Conservation (phyloP, 92 coral and sea anemone species). For the Parazoanthus swiftii region DNA sequence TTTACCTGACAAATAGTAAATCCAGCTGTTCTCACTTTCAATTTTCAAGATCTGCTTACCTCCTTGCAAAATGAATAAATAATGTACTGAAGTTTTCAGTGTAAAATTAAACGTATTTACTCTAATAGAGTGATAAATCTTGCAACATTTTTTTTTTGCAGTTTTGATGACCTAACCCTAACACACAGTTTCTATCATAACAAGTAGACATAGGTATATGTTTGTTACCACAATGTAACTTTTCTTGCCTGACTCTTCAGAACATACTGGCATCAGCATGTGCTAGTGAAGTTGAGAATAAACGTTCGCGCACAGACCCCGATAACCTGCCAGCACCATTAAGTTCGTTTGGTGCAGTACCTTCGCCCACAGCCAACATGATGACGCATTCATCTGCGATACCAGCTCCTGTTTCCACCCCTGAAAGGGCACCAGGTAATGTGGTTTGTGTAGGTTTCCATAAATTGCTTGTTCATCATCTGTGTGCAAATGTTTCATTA, state of each 20-base stretch:
- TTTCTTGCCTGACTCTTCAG: conserved; percentile 47
- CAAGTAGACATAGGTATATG: too few relatives aligned
- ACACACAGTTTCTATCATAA: too few relatives aligned
- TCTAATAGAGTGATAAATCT: too few relatives aligned
- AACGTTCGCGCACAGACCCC: conserved; percentile 59
- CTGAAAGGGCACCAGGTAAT: conserved; percentile 56
- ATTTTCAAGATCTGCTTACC: too few relatives aligned
- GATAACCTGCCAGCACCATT: conserved; percentile 47
- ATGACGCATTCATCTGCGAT: conserved; percentile 66
- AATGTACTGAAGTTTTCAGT: too few relatives aligned
- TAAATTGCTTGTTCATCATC: neutral
- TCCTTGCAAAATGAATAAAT: too few relatives aligned
- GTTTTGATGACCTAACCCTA: too few relatives aligned
- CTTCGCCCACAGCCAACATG: conserved; percentile 53
- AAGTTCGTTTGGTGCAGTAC: conserved; percentile 18
- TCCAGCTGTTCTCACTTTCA: too few relatives aligned
- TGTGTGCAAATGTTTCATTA: neutral
- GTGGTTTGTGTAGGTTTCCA: neutral
- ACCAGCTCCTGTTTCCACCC: conserved; percentile 50
- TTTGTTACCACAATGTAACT: neutral
- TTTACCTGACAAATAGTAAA: too few relatives aligned
- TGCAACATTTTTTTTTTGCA: too few relatives aligned
- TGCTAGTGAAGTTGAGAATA: conserved; percentile 93
- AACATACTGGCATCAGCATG: conserved; percentile 97
- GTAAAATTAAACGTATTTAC: too few relatives aligned